These are phyloP conservation scores for Ichneumoninae sp. DNA, from an alignment of 2,888 invertebrate genomes.

Conservation along the genomic window DNA sequence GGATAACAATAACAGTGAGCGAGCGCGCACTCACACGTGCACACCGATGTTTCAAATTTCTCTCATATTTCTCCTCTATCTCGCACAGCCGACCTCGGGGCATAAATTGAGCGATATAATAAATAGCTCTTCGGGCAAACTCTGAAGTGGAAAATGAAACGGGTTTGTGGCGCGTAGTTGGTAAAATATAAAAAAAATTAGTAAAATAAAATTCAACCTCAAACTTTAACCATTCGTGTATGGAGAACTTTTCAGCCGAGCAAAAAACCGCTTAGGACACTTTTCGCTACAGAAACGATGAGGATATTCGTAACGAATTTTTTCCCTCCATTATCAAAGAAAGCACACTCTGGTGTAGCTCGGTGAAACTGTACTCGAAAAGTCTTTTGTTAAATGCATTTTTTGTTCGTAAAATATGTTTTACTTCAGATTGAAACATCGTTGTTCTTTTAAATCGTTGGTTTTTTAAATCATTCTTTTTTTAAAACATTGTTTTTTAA, in stretches of 20 bases:
- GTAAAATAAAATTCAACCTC: background rate
- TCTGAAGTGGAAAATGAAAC: background rate
- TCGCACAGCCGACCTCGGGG: conserved; percentile 4
- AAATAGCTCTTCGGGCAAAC: background rate
- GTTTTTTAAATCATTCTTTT: no score
- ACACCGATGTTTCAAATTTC: conserved; percentile 35
- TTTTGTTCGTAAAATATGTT: background rate
- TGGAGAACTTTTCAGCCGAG: background rate
- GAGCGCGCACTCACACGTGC: background rate
- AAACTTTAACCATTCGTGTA: background rate
- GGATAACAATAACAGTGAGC: conserved; percentile 53
- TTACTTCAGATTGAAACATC: background rate
- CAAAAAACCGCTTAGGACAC: background rate
- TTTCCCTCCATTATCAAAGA: no score
- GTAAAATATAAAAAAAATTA: background rate
- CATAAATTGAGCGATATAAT: conserved; percentile 13
- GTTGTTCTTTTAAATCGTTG: background rate
- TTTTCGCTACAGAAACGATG: background rate
- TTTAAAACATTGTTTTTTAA: no score
- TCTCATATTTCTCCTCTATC: conserved; percentile 38
- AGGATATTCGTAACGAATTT: background rate
- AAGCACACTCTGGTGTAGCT: no score
- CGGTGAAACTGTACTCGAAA: no score
- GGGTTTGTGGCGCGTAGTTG: background rate
- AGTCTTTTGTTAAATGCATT: background rate